A percentile compares a stretch with the other conserved stretches of the same genome.
phyloP scores from a whole-genome alignment of 2,888 invertebrate genomes.

The Empis livida region DNA sequence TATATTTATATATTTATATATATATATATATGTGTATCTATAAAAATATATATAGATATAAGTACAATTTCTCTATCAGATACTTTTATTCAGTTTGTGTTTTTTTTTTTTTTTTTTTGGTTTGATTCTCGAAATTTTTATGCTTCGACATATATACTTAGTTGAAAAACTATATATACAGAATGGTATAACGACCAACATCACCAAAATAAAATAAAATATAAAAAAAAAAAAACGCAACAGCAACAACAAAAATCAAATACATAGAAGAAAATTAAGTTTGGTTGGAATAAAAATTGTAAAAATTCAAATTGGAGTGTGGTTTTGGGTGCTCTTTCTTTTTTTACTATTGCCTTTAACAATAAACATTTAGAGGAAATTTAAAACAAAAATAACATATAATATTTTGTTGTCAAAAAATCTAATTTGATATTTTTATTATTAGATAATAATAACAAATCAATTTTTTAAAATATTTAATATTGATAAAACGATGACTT shows the following conservation, averaged over 20 bases:
- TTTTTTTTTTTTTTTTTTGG: conserved; percentile 6
- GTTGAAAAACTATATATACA: too few species aligned
- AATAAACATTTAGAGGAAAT: too few species aligned
- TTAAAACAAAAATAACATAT: too few species aligned
- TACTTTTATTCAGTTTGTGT: background rate
- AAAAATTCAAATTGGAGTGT: background rate
- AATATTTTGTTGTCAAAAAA: too few species aligned
- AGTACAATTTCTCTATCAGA: conserved; percentile 5
- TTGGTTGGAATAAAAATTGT: conserved; percentile 5
- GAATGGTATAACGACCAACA: conserved; percentile 7
- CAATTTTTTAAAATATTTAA: too few species aligned
- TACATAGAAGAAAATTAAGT: background rate
- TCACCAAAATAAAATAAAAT: conserved; percentile 3
- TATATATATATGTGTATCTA: too few species aligned
- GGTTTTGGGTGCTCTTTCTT: conserved; percentile 4
- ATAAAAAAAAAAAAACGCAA: conserved; percentile 9
- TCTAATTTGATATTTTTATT: too few species aligned
- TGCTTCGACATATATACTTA: conserved; percentile 9
- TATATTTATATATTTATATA: conserved; percentile 7
- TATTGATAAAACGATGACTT: too few species aligned
- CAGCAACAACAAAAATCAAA: background rate
- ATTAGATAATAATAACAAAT: too few species aligned
- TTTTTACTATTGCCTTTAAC: conserved; percentile 1
- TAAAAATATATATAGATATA: conserved; percentile 11
- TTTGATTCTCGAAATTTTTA: conserved; percentile 12